Evolutionary conservation across 2,797 vertebrate species (phyloP).

Genomic region (Carcharodon carcharias): DNA sequence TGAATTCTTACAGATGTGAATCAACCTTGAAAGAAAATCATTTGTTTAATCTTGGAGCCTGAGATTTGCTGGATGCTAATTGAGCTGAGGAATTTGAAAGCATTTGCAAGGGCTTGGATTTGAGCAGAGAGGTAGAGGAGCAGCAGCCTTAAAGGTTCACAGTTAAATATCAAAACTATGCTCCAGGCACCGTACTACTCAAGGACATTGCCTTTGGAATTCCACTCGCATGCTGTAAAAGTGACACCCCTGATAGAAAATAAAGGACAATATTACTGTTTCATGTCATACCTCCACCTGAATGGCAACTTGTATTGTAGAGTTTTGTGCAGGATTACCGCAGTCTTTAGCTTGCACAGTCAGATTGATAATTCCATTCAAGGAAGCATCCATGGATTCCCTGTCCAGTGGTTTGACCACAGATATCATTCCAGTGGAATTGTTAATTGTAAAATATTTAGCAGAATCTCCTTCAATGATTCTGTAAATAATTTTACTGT

Average conservation of each 20-base stretch:
- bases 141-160: neutral
- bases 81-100: neutral
- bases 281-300: neutral
- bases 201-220: neutral
- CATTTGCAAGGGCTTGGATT: neutral
- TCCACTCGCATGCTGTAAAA: neutral
- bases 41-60: neutral
- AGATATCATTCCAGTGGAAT: conserved; percentile 31
- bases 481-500: conserved; percentile 1
- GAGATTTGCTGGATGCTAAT: neutral
- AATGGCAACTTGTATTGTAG: neutral
- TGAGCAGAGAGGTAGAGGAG: neutral
- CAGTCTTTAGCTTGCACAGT: conserved; percentile 10
- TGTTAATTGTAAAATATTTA: neutral
- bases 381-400: neutral
- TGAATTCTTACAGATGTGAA: neutral
- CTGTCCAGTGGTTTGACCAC: conserved; percentile 13
- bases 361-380: conserved; percentile 16
- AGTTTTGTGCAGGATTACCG: neutral
- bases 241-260: neutral
- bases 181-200: neutral
- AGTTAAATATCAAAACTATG: neutral
- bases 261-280: neutral
- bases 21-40: neutral
- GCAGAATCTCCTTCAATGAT: neutral